Base-by-base conservation (phyloP, 2,797 vertebrate species). In the Iguana delicatissima region DNA sequence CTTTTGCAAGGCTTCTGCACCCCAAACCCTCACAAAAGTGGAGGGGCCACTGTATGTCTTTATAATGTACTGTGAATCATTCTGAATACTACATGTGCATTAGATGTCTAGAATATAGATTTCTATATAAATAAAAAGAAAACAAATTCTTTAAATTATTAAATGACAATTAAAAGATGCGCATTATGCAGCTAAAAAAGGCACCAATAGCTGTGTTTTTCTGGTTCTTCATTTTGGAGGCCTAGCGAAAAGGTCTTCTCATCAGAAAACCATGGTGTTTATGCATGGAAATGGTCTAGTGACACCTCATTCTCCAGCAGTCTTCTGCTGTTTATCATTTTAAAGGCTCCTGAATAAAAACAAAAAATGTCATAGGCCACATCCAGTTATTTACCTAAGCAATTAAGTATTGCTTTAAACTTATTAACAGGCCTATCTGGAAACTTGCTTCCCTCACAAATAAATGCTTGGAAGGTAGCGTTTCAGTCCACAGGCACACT, bases 301-400 rank as follows among this genome's bases (percentile, higher is more conserved):
- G 84, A 90, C 57, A 82, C 84, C 50, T 85, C 84, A 86, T 64
- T 82, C 80, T 74, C 62, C 29, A 81, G 52, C 67, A 86, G 67
- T 29, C 79, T 52, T 86, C 77, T 86, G 55, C 42, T 74, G 9
- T 86, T 74, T 81, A 74, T 90, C 67, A 67, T 89, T 89, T 89
- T 84, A 84, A 84, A 67, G 42, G 22, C 59, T 64, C 52, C 80
- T 73, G 6, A 32, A 57, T 59, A 82, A 81, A 82, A 88, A 82
- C 22, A 88, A 82, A 29, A 3, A 29, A 16, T 14, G n/a, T 73
- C 57, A 64, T 24, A n/a, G 57, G 69, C 13, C 55, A 18, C 38
- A 81, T 86, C 69, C 52, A 73, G 29, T 35, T 6, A 9, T n/a
- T 81, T 22, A 46, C 20, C 35, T 46, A 81, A 73, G 50, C n/a